phyloP scores from a whole-genome alignment of 2,888 invertebrate genomes.

The Drosophila mettleri region DNA sequence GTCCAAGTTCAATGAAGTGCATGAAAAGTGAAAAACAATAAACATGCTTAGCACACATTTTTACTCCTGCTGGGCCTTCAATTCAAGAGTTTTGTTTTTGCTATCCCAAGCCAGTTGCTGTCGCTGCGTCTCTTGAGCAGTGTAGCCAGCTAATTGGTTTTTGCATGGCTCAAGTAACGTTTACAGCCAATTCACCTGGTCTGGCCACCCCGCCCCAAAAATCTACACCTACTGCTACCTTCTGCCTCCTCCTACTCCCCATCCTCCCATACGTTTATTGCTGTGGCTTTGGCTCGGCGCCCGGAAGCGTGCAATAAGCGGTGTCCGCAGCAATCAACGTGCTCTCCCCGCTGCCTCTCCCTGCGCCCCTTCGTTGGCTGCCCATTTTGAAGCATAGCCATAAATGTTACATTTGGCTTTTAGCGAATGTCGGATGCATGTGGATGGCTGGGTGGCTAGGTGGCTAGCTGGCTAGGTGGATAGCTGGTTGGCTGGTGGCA shows the following conservation, averaged over 20 bases:
- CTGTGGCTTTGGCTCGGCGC: slow-evolving; percentile 46
- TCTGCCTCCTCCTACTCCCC: background rate
- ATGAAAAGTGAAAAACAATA: slow-evolving; percentile 78
- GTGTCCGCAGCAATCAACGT: slow-evolving; percentile 74
- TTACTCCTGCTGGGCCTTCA: slow-evolving; percentile 24
- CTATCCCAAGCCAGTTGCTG: slow-evolving; percentile 18
- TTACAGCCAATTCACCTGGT: slow-evolving; percentile 35
- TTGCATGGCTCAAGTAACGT: slow-evolving; percentile 52
- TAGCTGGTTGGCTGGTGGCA: slow-evolving; percentile 14
- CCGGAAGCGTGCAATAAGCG: slow-evolving; percentile 67
- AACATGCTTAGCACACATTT: slow-evolving; percentile 59
- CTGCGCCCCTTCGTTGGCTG: slow-evolving; percentile 10
- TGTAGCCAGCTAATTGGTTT: slow-evolving; percentile 64
- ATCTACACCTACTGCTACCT: no score
- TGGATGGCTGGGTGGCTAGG: background rate
- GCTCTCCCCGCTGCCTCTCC: slow-evolving; percentile 5
- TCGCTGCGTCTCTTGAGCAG: slow-evolving; percentile 10
- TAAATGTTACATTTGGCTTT: slow-evolving; percentile 76
- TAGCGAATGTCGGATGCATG: slow-evolving; percentile 35
- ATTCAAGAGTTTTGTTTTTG: slow-evolving; percentile 64
- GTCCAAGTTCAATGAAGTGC: slow-evolving; percentile 68
- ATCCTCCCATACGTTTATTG: slow-evolving; percentile 28
- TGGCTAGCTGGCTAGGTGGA: background rate
- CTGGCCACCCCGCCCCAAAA: slow-evolving; percentile 9
- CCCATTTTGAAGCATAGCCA: slow-evolving; percentile 68